A percentile compares a stretch with the other conserved stretches of the same genome.
Evolutionary conservation across 2,797 vertebrate species (phyloP).

Genomic region (Lepilemur septentrionalis): DNA sequence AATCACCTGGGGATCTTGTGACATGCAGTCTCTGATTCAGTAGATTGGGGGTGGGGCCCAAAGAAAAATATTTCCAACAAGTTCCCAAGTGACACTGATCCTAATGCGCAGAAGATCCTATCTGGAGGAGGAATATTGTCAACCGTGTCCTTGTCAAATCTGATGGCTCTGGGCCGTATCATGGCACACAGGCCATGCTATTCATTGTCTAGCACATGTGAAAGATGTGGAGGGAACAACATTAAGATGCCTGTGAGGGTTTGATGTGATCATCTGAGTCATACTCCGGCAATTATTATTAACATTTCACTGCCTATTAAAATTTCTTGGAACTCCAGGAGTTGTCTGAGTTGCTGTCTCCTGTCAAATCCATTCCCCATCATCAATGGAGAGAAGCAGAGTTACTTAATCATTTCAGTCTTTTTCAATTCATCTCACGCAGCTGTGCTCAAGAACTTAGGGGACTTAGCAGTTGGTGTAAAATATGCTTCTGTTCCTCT

Average conservation of each 20-base stretch:
- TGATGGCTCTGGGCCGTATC: neutral
- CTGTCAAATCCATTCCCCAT: conserved; percentile 29
- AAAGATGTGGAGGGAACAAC: neutral
- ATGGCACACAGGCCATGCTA: accelerated
- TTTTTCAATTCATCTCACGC: conserved; percentile 55
- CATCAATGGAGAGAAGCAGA: neutral
- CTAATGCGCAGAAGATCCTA: neutral
- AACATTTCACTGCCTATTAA: conserved; percentile 10
- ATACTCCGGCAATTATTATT: conserved; percentile 25
- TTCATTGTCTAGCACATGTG: neutral
- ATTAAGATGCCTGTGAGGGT: neutral
- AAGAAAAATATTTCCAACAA: neutral
- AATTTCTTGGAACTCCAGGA: neutral
- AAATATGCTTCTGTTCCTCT: conserved; percentile 12
- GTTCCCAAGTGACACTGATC: neutral
- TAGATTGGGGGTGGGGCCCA: neutral
- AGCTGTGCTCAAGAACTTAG: conserved; percentile 31
- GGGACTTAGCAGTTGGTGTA: neutral
- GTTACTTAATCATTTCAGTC: conserved; percentile 6
- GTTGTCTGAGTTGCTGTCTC: neutral
- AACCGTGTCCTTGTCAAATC: neutral
- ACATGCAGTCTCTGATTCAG: neutral
- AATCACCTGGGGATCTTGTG: neutral
- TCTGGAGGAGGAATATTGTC: neutral
- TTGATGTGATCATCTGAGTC: neutral